These are phyloP conservation scores for Parnassius smintheus DNA, from an alignment of 2,888 invertebrate species.

Conservation along the genomic window DNA sequence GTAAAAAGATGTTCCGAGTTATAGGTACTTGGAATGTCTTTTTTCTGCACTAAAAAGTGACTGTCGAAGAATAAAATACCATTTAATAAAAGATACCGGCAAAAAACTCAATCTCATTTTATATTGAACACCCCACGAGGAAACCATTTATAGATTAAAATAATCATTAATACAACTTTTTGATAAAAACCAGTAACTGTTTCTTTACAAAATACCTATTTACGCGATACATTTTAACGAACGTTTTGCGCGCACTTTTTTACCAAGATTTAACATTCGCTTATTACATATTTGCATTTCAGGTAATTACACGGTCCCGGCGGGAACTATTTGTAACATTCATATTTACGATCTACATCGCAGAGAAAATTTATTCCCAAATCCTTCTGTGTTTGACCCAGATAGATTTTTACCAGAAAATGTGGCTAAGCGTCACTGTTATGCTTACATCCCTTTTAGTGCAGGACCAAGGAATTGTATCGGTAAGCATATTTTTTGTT, in stretches of 20 bases:
- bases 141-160: no score
- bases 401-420: slow-evolving; percentile 85
- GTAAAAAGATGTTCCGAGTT: no score
- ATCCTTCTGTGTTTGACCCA: slow-evolving; percentile 85
- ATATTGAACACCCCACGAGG: no score
- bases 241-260: background rate
- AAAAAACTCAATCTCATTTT: no score
- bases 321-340: slow-evolving; percentile 71
- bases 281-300: slow-evolving; percentile 25
- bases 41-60: no score
- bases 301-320: slow-evolving; percentile 77
- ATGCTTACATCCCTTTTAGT: slow-evolving; percentile 84
- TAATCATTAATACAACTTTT: no score
- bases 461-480: slow-evolving; percentile 86
- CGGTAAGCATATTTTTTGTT: slow-evolving; percentile 53
- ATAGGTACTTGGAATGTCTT: no score
- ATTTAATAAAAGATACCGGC: no score
- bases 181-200: no score
- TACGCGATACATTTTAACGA: no score
- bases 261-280: background rate
- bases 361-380: slow-evolving; percentile 81
- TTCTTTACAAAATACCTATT: no score
- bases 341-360: slow-evolving; percentile 84
- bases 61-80: no score
- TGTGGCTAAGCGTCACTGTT: slow-evolving; percentile 78